These are phyloP conservation scores for Allophyes oxyacanthae DNA, from an alignment of 2,888 invertebrate species.

Conservation along the genomic window DNA sequence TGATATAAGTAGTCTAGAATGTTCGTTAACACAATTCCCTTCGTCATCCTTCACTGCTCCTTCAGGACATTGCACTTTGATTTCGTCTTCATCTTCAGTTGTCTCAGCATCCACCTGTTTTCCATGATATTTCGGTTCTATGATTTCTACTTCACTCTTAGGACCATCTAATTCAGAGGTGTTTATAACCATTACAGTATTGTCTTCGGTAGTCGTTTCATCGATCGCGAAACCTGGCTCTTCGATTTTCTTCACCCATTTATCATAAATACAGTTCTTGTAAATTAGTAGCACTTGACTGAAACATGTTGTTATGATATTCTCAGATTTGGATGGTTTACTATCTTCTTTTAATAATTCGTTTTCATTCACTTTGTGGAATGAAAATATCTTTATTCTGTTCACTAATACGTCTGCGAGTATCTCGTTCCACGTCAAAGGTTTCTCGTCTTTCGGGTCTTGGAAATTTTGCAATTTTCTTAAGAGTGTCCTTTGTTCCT, in stretches of 20 bases:
- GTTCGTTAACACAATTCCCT: slow-evolving; percentile 66
- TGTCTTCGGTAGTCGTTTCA: slow-evolving; percentile 37
- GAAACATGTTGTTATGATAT: slow-evolving; percentile 63
- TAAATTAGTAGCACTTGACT: slow-evolving; percentile 71
- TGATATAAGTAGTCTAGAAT: slow-evolving; percentile 73
- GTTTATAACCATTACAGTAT: slow-evolving; percentile 28
- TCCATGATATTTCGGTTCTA: slow-evolving; percentile 76
- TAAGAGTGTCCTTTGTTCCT: slow-evolving; percentile 73
- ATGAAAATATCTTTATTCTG: slow-evolving; percentile 74
- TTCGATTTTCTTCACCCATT: slow-evolving; percentile 41
- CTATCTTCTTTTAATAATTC: slow-evolving; percentile 48
- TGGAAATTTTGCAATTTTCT: slow-evolving; percentile 78
- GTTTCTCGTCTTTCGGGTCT: slow-evolving; percentile 65
- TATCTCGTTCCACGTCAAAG: slow-evolving; percentile 79
- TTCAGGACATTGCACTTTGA: slow-evolving; percentile 62
- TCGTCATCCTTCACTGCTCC: slow-evolving; percentile 64
- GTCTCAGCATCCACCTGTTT: slow-evolving; percentile 49
- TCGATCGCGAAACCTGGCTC: slow-evolving; percentile 28
- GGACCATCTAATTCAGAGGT: slow-evolving; percentile 58
- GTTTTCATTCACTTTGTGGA: slow-evolving; percentile 58
- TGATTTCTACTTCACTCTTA: slow-evolving; percentile 76
- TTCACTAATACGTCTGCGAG: slow-evolving; percentile 79
- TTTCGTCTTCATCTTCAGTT: slow-evolving; percentile 35
- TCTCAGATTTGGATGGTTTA: slow-evolving; percentile 31
- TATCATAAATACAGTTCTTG: slow-evolving; percentile 74